Evolutionary conservation across 2,888 invertebrate species (phyloP), one percentile per base, ranked within the genome.

Genomic region (Onchidella celtica): DNA sequence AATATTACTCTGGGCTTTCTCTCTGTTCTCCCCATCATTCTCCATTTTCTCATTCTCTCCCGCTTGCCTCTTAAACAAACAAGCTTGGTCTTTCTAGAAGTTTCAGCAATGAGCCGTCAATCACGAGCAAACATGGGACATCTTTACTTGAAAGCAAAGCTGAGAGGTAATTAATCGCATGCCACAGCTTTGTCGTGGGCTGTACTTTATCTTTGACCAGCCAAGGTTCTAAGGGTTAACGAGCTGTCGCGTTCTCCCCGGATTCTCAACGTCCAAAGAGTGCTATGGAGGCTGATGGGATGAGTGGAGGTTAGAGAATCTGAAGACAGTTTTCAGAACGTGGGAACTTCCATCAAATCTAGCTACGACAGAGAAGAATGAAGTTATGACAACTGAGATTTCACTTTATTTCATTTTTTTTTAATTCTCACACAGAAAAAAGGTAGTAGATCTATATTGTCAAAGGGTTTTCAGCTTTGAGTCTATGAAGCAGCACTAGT

Each of bases 201-300:
- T 38, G 74, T 75, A 32, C 47, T 75, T 63, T 75, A 75, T 75
- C 74, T 75, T 32, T 61, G 74, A 75, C 74, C 74, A 75, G 63
- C 14, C 61, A 75, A 36, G 38, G 17, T 32, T 61, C 24, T 63
- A 24, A 36, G 74, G 36, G 63, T 75, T 75, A 75, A 75, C 63
- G 69, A 68, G 77, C 57, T 68, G 68, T 40, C 65, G 29, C n/a
- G 36, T 36, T 24, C 1, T 34, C n/a, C 11, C 24, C 11, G 11
- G 57, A 34, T 66, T 21, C 32, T 21, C 66, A 55, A 1, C 55
- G 32, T 66, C n/a, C 57, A 36, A 38, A 27, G 38, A 34, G 59
- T 3, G 17, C 27, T 57, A 69, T 27, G n/a, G n/a, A n/a, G 14
- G 40, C 40, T n/a, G 29, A 72, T 24, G 47, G 55, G 40, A n/a